A percentile compares a stretch with the other conserved stretches of the same genome.
Conservation (phyloP, 2,888 invertebrate species). For the Neocrepidodera transversa region DNA sequence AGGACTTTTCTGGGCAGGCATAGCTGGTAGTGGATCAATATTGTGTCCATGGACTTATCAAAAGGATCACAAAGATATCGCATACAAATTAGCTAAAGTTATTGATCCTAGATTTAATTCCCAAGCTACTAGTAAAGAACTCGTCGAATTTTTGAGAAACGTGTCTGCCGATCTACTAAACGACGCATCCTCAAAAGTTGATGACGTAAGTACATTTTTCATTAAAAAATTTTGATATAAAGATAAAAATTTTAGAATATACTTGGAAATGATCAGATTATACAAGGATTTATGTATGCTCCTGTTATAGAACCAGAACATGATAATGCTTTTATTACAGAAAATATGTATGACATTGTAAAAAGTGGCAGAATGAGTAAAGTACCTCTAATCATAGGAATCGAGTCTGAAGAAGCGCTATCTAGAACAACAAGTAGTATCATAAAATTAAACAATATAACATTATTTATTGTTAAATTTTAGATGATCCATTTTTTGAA, state of each 20-base stretch:
- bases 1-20: conserved; percentile 43
- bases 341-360: conserved; percentile 37
- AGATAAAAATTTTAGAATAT: conserved; percentile 28
- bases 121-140: conserved; percentile 34
- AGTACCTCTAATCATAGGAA: conserved; percentile 42
- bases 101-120: conserved; percentile 43
- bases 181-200: conserved; percentile 29
- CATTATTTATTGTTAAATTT: too few relatives aligned
- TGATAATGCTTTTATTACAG: conserved; percentile 39
- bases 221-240: not conserved
- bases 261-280: conserved; percentile 38
- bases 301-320: conserved; percentile 41
- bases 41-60: conserved; percentile 43
- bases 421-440: conserved; percentile 18
- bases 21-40: conserved; percentile 44
- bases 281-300: conserved; percentile 41
- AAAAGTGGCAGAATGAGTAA: conserved; percentile 34
- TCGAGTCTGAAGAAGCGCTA: conserved; percentile 40
- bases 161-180: conserved; percentile 37
- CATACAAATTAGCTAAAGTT: conserved; percentile 45
- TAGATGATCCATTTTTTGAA: not conserved
- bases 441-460: not conserved
- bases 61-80: conserved; percentile 46
- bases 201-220: conserved; percentile 1
- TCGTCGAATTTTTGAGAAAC: conserved; percentile 40